Conservation (phyloP, 2,113 vertebrate genomes). For the Aix galericulata region DNA sequence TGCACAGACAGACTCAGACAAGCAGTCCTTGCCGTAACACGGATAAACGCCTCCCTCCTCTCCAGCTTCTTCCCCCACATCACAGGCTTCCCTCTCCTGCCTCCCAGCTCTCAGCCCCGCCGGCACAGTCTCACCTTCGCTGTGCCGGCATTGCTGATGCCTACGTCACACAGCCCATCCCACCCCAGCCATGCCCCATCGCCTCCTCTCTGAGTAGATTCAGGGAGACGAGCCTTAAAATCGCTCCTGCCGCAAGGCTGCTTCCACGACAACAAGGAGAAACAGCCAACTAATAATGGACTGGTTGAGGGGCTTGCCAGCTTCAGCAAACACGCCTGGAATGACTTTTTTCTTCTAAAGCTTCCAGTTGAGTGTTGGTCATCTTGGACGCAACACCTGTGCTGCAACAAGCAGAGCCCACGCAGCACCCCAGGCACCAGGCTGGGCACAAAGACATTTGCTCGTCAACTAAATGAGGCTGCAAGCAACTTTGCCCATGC, state of each 20-base stretch:
- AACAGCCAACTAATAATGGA: neutral
- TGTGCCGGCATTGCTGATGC: neutral
- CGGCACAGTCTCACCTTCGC: accelerated
- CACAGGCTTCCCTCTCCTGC: neutral
- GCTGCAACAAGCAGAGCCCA: neutral
- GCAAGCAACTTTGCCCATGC: neutral
- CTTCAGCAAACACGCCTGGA: neutral
- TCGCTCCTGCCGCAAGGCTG: neutral
- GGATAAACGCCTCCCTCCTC: neutral
- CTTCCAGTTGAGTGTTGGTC: neutral
- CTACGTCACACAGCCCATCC: accelerated
- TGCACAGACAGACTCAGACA: accelerated
- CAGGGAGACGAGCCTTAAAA: neutral
- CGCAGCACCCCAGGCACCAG: neutral
- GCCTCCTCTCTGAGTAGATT: neutral
- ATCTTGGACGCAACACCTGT: neutral
- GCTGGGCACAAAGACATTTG: neutral
- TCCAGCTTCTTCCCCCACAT: neutral
- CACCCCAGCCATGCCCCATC: accelerated
- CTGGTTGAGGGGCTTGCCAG: neutral
- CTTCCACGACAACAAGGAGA: neutral
- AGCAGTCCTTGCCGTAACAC: accelerated
- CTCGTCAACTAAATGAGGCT: neutral
- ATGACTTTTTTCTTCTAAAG: neutral
- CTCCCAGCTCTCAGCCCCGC: neutral